phyloP scores from a whole-genome alignment of 1,140 invertebrate species.

The Zaprionus ghesquierei region DNA sequence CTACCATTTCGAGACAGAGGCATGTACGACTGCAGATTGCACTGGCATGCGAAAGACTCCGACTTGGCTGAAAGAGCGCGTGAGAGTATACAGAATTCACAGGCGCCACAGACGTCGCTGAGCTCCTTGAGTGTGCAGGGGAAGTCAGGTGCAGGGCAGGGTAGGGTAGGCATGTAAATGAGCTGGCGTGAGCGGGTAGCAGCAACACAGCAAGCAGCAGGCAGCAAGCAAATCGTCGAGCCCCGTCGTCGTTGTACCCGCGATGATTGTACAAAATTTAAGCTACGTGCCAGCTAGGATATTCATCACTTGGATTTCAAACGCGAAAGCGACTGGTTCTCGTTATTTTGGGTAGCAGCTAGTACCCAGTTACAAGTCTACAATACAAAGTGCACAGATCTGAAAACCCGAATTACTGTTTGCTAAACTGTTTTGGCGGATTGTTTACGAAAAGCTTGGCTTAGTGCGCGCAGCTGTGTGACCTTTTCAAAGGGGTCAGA shows the following conservation, averaged over 20 bases:
- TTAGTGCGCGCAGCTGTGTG: background rate
- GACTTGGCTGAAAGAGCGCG: conserved; percentile 5
- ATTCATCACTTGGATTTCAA: conserved; percentile 79
- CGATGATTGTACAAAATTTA: conserved; percentile 61
- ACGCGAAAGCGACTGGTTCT: conserved; percentile 71
- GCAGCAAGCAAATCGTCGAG: conserved; percentile 47
- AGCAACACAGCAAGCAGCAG: no score
- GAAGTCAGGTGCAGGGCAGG: background rate
- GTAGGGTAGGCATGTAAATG: conserved; percentile 16
- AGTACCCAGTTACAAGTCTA: background rate
- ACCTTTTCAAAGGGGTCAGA: background rate
- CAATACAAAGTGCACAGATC: background rate
- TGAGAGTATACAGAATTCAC: conserved; percentile 18
- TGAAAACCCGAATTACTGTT: background rate
- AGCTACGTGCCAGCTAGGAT: conserved; percentile 68
- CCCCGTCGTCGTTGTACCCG: conserved; percentile 21
- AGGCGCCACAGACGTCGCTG: background rate
- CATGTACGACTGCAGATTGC: background rate
- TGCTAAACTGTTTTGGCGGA: background rate
- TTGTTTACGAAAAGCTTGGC: background rate
- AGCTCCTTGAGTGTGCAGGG: conserved; percentile 14
- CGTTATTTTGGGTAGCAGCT: conserved; percentile 5
- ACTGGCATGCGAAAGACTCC: background rate
- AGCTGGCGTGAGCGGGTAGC: conserved; percentile 49
- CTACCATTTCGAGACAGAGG: background rate